Base-by-base conservation (phyloP, 2,888 invertebrate species). In the Cosmia trapezina region DNA sequence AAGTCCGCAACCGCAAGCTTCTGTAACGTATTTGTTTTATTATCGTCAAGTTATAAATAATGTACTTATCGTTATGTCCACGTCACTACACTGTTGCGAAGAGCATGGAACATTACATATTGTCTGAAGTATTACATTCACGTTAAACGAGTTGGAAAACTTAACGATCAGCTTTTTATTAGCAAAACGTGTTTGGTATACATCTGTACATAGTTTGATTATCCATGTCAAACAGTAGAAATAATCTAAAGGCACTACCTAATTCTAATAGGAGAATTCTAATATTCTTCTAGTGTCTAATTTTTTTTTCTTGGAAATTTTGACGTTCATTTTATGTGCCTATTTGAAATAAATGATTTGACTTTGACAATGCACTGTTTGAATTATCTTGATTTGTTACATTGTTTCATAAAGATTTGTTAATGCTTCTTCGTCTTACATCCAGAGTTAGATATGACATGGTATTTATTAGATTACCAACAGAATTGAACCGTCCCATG, bases 151-250 rank as follows among this genome's bases (percentile, higher is more conserved):
- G 70, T 60, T 51, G 64, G 72, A 78, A 85, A 76, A 76, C 70
- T 75, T 67, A 68, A 66, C 73, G 64, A 72, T 69, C 83, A 62
- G 66, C 72, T 79, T 75, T 86, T 83, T 76, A 83, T 66, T 74
- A 73, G 47, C 41, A 57, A 71, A 83, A 84, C 77, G 72, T 73
- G 80, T 71, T 77, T 80, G 72, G 70, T 76, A 73, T 74, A 76
- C 73, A 78, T 83, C 73, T 84, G 66, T 62, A 41, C 22, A 28
- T 68, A 63, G 69, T 81, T 80, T 61, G 54, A 43, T 78, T 70
- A 76, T 73, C 70, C 71, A 68, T 54, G 53, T 33, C 22, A 61
- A 74, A 60, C 19, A 7, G 60, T 66, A 59, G 28, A 41, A 62
- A 19, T 7, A 62, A 57, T 37, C 33, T n/a, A 47, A 59, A 56